Percentiles rank a stretch among this genome's conserved stretches.
These are phyloP conservation scores for Takifugu bimaculatus DNA, from an alignment of 2,113 vertebrate genomes.

Conservation along the genomic window DNA sequence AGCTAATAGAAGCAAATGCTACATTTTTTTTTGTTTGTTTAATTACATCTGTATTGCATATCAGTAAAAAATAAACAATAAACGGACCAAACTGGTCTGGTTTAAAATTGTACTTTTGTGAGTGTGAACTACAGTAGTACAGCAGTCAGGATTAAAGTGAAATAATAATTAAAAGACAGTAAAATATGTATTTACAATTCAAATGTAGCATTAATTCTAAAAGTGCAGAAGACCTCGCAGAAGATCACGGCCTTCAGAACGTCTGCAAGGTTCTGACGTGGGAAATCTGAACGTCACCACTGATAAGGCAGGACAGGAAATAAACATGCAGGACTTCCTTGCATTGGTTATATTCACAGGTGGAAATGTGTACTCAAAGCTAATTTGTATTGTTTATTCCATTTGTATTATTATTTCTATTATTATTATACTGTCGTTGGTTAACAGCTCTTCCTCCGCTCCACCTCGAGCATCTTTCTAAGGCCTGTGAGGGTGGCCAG, in stretches of 20 bases:
- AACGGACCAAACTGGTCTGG: neutral
- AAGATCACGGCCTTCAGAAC: neutral
- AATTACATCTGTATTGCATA: too few species aligned
- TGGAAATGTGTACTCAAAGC: too few species aligned
- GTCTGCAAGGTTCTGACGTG: neutral
- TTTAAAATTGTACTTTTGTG: neutral
- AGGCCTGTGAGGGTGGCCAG: conserved; percentile 87
- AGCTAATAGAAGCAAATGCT: too few species aligned
- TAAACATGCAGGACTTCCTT: too few species aligned
- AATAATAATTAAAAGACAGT: neutral
- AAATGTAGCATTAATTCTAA: conserved; percentile 22
- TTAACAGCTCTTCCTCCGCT: too few species aligned
- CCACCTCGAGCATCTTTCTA: conserved; percentile 43
- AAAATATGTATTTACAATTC: conserved; percentile 13
- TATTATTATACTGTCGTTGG: too few species aligned
- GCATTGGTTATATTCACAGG: too few species aligned
- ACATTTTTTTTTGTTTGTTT: too few species aligned
- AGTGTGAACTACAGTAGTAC: conserved; percentile 20
- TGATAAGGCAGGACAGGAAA: neutral
- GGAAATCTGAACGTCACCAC: neutral
- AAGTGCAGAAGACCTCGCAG: conserved; percentile 11
- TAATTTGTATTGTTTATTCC: too few species aligned
- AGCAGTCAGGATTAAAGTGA: conserved; percentile 11
- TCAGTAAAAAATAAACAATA: neutral
- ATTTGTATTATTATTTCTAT: too few species aligned